A percentile compares a stretch with the other conserved stretches of the same genome.
Evolutionary conservation across 2,113 vertebrate genomes (phyloP).

Genomic region (Xyliphius kryptos): DNA sequence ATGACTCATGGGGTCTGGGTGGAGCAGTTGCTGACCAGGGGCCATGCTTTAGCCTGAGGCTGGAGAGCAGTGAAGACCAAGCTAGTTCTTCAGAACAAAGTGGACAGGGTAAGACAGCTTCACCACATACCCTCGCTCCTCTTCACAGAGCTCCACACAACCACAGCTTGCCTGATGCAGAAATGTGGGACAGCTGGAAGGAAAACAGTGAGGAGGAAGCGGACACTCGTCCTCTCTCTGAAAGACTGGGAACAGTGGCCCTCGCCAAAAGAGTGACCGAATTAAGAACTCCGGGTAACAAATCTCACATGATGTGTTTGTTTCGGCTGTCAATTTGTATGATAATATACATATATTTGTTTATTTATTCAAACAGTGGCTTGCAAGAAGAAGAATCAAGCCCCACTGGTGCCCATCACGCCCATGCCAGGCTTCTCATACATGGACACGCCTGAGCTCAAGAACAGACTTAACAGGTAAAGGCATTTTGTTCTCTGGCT

Average conservation of each 20-base stretch:
- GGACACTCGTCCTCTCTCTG: conserved; percentile 53
- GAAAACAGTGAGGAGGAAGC: conserved; percentile 58
- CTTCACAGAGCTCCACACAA: conserved; percentile 24
- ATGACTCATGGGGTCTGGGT: conserved; percentile 65
- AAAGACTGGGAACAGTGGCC: conserved; percentile 48
- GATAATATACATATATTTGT: no score
- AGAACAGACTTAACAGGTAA: conserved; percentile 85
- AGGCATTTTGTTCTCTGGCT: no score
- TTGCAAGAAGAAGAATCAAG: conserved; percentile 43
- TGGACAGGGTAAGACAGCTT: no score
- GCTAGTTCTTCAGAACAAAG: conserved; percentile 17
- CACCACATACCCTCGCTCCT: neutral
- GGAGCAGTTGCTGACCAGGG: conserved; percentile 27
- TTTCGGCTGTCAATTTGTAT: no score
- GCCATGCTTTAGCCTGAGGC: conserved; percentile 54
- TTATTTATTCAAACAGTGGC: conserved; percentile 49
- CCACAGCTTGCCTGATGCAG: conserved; percentile 64
- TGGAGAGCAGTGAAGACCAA: conserved; percentile 51
- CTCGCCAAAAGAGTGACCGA: conserved; percentile 11
- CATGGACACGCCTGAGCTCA: conserved; percentile 90
- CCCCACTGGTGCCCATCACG: conserved; percentile 70
- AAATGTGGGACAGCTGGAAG: conserved; percentile 70
- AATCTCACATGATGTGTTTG: no score
- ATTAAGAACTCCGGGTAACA: conserved; percentile 70
- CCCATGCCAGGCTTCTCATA: conserved; percentile 85